These are phyloP conservation scores for Chlorops oryzae DNA, from an alignment of 1,140 invertebrate species.

Conservation along the genomic window DNA sequence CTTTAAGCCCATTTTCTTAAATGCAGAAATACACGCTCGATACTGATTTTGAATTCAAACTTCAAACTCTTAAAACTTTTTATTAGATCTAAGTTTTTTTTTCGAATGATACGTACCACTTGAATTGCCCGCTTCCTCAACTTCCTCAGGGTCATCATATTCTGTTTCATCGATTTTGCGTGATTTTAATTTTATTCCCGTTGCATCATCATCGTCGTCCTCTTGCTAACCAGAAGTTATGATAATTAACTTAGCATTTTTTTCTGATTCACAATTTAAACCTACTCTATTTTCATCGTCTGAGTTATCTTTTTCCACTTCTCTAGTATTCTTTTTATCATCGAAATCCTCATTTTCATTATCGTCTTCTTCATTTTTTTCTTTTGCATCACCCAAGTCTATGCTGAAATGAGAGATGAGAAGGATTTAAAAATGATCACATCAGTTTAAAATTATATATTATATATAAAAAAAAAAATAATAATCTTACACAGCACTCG, in stretches of 20 bases:
- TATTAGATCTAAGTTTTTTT: not conserved
- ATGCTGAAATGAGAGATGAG: slow-evolving; percentile 17
- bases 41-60: too few relatives aligned
- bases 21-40: too few relatives aligned
- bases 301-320: slow-evolving; percentile 48
- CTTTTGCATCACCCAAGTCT: slow-evolving; percentile 37
- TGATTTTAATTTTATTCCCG: slow-evolving; percentile 52
- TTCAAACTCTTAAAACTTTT: too few relatives aligned
- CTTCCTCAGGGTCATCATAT: slow-evolving; percentile 74
- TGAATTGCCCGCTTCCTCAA: slow-evolving; percentile 53
- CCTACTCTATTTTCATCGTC: slow-evolving; percentile 55
- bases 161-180: slow-evolving; percentile 63
- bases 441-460: not conserved
- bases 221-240: too few relatives aligned
- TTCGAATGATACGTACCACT: slow-evolving; percentile 36
- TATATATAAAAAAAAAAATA: not conserved
- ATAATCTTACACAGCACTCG: slow-evolving; percentile 33
- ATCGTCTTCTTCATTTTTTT: slow-evolving; percentile 23
- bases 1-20: too few relatives aligned
- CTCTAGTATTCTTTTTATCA: slow-evolving; percentile 16
- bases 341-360: slow-evolving; percentile 43
- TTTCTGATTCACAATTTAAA: not conserved
- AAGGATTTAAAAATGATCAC: not conserved
- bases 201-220: slow-evolving; percentile 56
- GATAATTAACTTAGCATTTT: not conserved